Conservation (phyloP, 2,113 vertebrate species). For the Aegotheles bennettii region DNA sequence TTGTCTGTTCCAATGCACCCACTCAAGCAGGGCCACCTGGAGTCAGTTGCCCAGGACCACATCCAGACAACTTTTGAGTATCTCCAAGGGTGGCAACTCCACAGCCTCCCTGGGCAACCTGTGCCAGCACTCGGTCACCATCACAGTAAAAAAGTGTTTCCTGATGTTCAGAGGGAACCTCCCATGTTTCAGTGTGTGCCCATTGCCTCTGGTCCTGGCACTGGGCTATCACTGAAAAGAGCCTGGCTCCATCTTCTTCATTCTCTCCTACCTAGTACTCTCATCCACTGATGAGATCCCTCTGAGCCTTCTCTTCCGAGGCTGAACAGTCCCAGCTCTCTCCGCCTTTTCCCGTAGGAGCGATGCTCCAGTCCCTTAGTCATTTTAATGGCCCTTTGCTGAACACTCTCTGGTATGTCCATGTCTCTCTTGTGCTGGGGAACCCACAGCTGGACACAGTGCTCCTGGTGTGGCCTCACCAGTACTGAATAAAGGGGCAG, state of each 20-base stretch:
- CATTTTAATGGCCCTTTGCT: background rate
- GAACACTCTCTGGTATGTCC: background rate
- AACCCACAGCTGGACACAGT: background rate
- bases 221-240: too few relatives aligned
- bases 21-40: background rate
- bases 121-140: too few relatives aligned
- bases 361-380: background rate
- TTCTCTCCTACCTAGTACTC: background rate
- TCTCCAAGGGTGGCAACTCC: background rate
- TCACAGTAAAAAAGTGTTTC: background rate
- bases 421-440: background rate
- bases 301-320: background rate
- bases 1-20: rapidly evolving
- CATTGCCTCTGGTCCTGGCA: background rate
- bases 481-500: rapidly evolving
- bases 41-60: rapidly evolving
- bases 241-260: background rate
- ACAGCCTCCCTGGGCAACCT: background rate
- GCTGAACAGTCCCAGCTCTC: background rate
- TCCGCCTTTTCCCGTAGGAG: background rate
- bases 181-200: background rate
- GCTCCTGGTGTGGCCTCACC: background rate
- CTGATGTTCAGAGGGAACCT: background rate
- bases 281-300: background rate
- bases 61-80: rapidly evolving